Base-by-base conservation (phyloP, 2,888 invertebrate genomes). In the Pandemis heparana region DNA sequence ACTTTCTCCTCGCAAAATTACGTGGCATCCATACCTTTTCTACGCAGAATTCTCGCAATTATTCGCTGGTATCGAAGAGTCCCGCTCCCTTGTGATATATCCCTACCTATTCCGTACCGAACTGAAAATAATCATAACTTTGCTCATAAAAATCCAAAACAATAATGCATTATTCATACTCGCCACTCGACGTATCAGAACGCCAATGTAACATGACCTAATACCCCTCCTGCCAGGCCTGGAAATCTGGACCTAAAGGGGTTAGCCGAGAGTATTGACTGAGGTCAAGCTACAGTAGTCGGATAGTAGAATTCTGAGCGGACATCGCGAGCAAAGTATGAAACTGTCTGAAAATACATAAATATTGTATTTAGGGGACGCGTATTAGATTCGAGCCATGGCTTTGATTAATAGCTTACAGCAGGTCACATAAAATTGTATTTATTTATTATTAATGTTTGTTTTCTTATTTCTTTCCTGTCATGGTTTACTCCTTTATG, bases 81-180 rank as follows among this genome's bases (percentile, higher is more conserved):
- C 81, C 80, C 85, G 83, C 86, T 86, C 87, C 75, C 83, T 79
- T 80, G 80, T 83, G 84, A 87, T 81, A 84, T 83, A 84, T 86
- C 84, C 82, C 82, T 88, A 90, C 89, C 87, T 91, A 91, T 87
- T 88, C 85, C 85, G 85, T 89, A 87, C 87, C 87, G 87, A 92
- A 93, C 93, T 93, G 92, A 92, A 94, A 94, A 94, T 94, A 94
- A 94, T 94, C 94, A 94, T 93, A 94, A 94, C 94, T 94, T 94
- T 92, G 78, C 92, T 90, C 94, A 93, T 94, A 94, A 94, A 94
- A 94, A 94, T 94, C 93, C 92, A 92, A 94, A 94, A 94, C 94
- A 94, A 94, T 93, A 94, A 94, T 94, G 92, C 94, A 94, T 94
- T 94, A 94, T 94, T 94, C 94, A 94, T 94, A 92, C 87, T 91